Conservation (phyloP, 2,888 invertebrate genomes). For the Noctuana brunneofusca region DNA sequence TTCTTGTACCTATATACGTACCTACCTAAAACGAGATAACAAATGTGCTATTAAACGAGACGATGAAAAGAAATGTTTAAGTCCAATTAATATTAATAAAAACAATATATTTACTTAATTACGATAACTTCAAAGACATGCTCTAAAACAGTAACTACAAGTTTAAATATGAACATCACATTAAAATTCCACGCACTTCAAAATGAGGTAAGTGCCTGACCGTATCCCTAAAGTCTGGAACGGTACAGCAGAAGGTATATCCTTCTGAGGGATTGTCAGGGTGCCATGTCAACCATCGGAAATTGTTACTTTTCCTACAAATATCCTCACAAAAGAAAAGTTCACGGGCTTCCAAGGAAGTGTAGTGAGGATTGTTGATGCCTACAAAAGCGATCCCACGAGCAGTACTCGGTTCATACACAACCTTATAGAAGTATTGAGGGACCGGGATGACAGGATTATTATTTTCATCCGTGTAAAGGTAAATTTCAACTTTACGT, state of each 20-base stretch:
- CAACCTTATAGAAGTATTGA: conserved; percentile 76
- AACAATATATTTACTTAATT: too few relatives aligned
- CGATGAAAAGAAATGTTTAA: too few relatives aligned
- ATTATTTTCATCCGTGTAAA: conserved; percentile 62
- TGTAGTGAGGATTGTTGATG: conserved; percentile 84
- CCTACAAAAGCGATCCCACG: conserved; percentile 83
- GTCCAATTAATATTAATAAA: too few relatives aligned
- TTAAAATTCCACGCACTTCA: conserved; percentile 64
- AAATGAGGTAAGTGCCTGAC: conserved; percentile 80
- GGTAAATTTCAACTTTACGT: conserved; percentile 61
- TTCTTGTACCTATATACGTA: too few relatives aligned
- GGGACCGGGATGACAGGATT: conserved; percentile 74
- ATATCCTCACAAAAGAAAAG: conserved; percentile 76
- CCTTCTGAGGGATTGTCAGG: conserved; percentile 74
- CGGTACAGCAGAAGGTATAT: conserved; percentile 83
- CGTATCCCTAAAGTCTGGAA: conserved; percentile 76
- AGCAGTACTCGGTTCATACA: conserved; percentile 75
- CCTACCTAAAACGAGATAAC: too few relatives aligned
- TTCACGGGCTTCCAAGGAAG: conserved; percentile 50
- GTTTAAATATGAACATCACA: conserved; percentile 39
- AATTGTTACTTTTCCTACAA: conserved; percentile 71
- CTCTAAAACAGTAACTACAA: background rate
- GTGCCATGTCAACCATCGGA: conserved; percentile 84
- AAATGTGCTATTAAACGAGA: too few relatives aligned
- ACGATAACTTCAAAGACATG: background rate